Base-by-base conservation (phyloP, 2,113 vertebrate species). In the Silurus meridionalis region DNA sequence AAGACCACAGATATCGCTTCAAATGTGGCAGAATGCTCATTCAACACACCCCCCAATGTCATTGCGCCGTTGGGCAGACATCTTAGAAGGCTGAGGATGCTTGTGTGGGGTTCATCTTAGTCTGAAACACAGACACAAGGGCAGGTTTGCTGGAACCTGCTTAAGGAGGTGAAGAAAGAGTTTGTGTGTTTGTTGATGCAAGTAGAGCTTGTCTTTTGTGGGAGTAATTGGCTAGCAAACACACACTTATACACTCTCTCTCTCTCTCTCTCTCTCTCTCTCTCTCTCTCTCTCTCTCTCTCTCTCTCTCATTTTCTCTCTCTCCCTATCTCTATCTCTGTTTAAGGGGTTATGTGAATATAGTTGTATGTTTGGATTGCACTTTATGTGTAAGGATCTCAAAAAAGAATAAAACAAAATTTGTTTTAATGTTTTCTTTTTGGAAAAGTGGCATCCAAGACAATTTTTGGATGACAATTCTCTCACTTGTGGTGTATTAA, bases 51-150 rank as follows among this genome's bases (percentile, higher is more conserved):
- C 93, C 90, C 92, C 89, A n/a, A 48, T 88, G 86, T 87, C 86
- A 89, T 88, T 46, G 89, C 86, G 90, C 85, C 89, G 89, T 75
- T 82, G 89, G 92, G 89, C 87, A 90, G 89, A 87, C 87, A 89
- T 89, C 82, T 91, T 87, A 88, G 89, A 88, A 75, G 83, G 79
- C 85, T 82, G 74, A 75, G 83, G 83, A 83, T 83, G 82, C 84
- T 66, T 84, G 48, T 58, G 19, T 83, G 85, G 8, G 25, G 74
- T 57, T 80, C 46, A 48, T 67, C 66, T 84, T 7, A 71, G 66
- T 71, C 66, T 72, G 48, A 75, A 64, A 87, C 75, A 74, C 83
- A 84, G 78, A 53, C 85, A 28, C 78, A 83, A 48, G 82, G 82
- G 83, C 80, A 84, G 83, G 50, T 80, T 86, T 86, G 87, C 69